Evolutionary conservation across 2,888 invertebrate species (phyloP).

Genomic region (Ecdyonurus torrentis): DNA sequence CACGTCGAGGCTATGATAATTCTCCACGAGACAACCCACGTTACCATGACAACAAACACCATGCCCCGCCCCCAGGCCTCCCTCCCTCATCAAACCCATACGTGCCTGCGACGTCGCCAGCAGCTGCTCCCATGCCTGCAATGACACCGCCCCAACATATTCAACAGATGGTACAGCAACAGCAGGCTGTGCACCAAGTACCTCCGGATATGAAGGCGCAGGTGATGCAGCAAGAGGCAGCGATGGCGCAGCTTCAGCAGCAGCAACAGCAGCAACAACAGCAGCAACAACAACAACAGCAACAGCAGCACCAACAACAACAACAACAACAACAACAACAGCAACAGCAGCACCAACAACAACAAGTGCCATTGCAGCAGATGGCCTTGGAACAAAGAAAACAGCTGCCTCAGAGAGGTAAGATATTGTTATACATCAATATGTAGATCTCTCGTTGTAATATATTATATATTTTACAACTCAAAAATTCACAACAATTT

Average conservation of each 20-base stretch:
- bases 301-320: too few relatives aligned
- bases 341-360: too few relatives aligned
- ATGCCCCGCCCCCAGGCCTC: background rate
- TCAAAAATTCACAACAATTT: too few relatives aligned
- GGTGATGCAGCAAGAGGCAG: background rate
- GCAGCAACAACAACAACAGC: constrained; percentile 17
- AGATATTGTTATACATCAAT: too few relatives aligned
- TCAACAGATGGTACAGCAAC: background rate
- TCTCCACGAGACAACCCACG: too few relatives aligned
- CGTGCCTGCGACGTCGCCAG: background rate
- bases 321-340: too few relatives aligned
- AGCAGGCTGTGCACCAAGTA: background rate
- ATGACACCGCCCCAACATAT: background rate
- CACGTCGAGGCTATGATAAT: too few relatives aligned
- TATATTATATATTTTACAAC: too few relatives aligned
- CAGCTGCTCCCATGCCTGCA: background rate
- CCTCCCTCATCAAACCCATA: background rate
- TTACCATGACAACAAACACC: too few relatives aligned
- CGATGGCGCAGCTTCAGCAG: constrained; percentile 6
- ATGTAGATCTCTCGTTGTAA: too few relatives aligned
- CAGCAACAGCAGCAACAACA: constrained; percentile 15
- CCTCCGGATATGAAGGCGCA: background rate
- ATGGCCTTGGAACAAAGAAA: too few relatives aligned
- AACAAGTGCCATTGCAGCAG: constrained; percentile 20
- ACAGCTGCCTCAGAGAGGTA: background rate